Evolutionary conservation across 2,888 invertebrate species (phyloP), one percentile per base, ranked within the genome.

Genomic region (Drosophila kokeensis): DNA sequence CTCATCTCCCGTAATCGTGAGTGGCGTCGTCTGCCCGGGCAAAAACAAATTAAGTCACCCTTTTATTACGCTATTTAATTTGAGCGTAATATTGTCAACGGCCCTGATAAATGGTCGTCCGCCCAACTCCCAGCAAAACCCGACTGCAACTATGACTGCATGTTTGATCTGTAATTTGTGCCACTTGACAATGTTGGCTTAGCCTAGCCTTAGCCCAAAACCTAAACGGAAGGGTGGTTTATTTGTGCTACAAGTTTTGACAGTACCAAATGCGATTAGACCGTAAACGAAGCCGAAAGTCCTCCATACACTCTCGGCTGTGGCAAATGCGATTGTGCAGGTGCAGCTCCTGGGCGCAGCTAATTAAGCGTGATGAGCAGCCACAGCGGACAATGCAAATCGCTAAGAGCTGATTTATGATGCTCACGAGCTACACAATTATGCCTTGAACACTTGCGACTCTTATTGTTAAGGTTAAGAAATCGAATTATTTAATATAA

Each of bases 1-100:
- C 91, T 88, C 79, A 83, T 79, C 81, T 80, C 65, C 21, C 24
- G 40, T 65, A 67, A 77, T 81, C 81, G 72, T 59, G 59, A 77
- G 81, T 79, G 71, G 64, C 49, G 60, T 64, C 86, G 72, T 57
- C 64, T 50, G 69, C 36, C 55, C n/a, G 65, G 63, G 61, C 67
- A 81, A 86, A 92, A 91, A 90, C 89, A 92, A 92, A 92, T 92
- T 84, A 92, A 92, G 92, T 92, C 91, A 92, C 92, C 92, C 92
- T 90, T 89, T 92, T 90, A 89, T 84, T 84, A 85, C 87, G 90
- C 84, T 89, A 91, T 92, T 92, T 92, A 91, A 91, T 90, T 92
- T 90, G 79, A 73, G 66, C 76, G 90, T 86, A 88, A 88, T 92
- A 85, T 89, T 92, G 91, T 91, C 89, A 90, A 83, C 82, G 78